phyloP scores from a whole-genome alignment of 2,113 vertebrate genomes.

The Opisthocomus hoazin region DNA sequence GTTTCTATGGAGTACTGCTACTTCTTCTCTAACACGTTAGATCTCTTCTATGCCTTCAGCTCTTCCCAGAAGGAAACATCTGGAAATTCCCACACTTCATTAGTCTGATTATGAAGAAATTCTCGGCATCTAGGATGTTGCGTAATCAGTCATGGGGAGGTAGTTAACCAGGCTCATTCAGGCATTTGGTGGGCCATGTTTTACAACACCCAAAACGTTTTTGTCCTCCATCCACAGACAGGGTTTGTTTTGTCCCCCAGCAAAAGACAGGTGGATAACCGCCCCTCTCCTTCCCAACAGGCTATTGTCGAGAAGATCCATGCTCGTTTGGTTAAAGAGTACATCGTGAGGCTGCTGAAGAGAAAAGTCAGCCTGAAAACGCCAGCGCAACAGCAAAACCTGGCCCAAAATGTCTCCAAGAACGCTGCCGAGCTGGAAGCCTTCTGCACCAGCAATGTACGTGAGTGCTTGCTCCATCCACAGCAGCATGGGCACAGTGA shows the following conservation, averaged over 20 bases:
- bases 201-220: not conserved
- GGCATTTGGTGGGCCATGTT: not conserved
- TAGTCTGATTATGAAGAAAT: not conserved
- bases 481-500: not conserved
- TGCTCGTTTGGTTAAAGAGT: slow-evolving; percentile 71
- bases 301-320: slow-evolving; percentile 66
- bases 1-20: not conserved
- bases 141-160: not conserved
- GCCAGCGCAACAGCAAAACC: slow-evolving; percentile 64
- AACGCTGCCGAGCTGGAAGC: slow-evolving; percentile 63
- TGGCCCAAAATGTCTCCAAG: slow-evolving; percentile 66
- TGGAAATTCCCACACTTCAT: slow-evolving; percentile 5
- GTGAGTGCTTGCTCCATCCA: not conserved
- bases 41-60: not conserved
- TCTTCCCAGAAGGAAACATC: slow-evolving; percentile 41
- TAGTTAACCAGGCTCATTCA: not conserved
- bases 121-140: not conserved
- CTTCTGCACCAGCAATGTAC: slow-evolving; percentile 77
- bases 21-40: not conserved
- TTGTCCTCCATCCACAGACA: not conserved
- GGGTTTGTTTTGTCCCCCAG: not conserved
- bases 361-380: slow-evolving; percentile 72
- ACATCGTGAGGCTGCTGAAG: slow-evolving; percentile 78
- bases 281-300: slow-evolving; percentile 50
- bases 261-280: not conserved